Percentiles rank a stretch among this genome's conserved stretches.
These are phyloP conservation scores for Enteromius mattozi DNA, from an alignment of 2,797 vertebrate species.

Conservation along the genomic window DNA sequence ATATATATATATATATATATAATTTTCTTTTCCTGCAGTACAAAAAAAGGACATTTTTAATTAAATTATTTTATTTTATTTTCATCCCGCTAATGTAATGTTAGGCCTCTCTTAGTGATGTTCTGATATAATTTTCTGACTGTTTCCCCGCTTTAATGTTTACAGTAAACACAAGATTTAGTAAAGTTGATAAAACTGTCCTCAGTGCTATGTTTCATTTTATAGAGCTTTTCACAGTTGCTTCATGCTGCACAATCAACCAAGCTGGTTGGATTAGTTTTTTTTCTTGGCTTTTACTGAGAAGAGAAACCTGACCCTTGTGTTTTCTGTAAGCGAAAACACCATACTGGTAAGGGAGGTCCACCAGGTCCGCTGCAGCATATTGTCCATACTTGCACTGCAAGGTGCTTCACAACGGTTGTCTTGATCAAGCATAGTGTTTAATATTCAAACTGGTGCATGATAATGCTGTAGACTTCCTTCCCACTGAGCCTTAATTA, in stretches of 20 bases:
- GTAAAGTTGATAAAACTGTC: background rate
- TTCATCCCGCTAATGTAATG: background rate
- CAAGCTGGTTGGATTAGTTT: background rate
- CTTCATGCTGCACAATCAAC: slow-evolving; percentile 5
- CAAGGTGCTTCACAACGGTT: slow-evolving; percentile 1
- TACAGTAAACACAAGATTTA: background rate
- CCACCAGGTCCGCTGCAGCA: slow-evolving; percentile 30
- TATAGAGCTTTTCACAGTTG: slow-evolving; percentile 16
- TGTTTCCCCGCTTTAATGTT: background rate
- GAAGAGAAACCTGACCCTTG: background rate
- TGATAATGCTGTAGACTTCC: background rate
- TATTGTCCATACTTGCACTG: slow-evolving; percentile 28
- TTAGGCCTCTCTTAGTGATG: background rate
- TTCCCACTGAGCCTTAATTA: slow-evolving; percentile 45
- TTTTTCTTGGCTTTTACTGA: background rate
- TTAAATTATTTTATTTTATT: background rate
- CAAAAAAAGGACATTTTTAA: background rate
- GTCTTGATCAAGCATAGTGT: slow-evolving; percentile 9
- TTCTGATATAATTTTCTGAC: background rate
- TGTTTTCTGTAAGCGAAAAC: background rate
- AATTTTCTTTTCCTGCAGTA: background rate
- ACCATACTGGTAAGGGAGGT: slow-evolving; percentile 26
- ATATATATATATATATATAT: background rate
- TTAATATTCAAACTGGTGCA: slow-evolving; percentile 24
- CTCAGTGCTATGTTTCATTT: background rate